Base-by-base conservation (phyloP, 2,888 invertebrate genomes). In the Alentia gelatinosa region DNA sequence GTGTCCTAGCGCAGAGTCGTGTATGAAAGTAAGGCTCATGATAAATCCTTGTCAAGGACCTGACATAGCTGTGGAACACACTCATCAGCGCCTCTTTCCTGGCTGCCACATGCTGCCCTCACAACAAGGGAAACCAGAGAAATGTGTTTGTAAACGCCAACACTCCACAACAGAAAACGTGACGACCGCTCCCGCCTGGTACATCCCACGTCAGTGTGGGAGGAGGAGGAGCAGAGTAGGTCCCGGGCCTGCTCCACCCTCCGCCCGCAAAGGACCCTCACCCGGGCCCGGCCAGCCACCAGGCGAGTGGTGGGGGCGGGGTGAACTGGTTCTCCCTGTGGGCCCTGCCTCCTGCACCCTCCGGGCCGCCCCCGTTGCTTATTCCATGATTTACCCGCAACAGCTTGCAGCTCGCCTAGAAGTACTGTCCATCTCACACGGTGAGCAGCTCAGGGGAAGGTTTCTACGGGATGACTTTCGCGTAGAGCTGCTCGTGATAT, bases 131-230 rank as follows among this genome's bases (percentile, higher is more conserved):
- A 68, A 68, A 68, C 68, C 68, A 68, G 68, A 68, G 68, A 68
- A 30, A 68, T 68, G 68, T 68, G 68, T 68, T 68, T 68, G 68
- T 68, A 68, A 68, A 68, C 68, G 68, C 68, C 68, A 68, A 68
- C 68, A 26, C 47, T 30, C 30, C 12, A 12, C 68, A 3, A 68
- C 26, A 26, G 68, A 30, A 26, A 30, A 68, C 68, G 68, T 68
- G 68, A 68, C 68, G 26, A 26, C 68, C 33, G 26, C 12, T 26
- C 30, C 30, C 68, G 33, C 68, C 68, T 26, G 68, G 68, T 30
- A 30, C 68, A 56, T 56, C 56, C 56, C 56, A 56, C 56, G 23
- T 56, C 56, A n/a, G 56, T 26, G 68, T 12, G 1, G 68, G 23
- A 30, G 33, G 26, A 30, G 33, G 3, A 68, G 68, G 68, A 30